Base-by-base conservation (phyloP, 2,888 invertebrate genomes). In the Acrobasis consociella region DNA sequence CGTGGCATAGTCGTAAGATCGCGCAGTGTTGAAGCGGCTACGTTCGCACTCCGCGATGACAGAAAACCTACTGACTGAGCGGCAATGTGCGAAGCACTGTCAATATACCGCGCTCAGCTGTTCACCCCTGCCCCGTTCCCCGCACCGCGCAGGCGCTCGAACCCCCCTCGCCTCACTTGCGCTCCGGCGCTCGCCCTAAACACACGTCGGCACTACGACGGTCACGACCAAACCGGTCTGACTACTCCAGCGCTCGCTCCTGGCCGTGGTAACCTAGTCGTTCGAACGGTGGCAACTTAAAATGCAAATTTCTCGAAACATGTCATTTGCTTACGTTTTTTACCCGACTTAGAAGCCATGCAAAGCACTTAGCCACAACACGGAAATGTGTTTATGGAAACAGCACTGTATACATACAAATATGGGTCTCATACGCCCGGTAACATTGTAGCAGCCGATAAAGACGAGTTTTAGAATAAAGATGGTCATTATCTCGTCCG, bases 81-180 rank as follows among this genome's bases (percentile, higher is more conserved):
- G 89, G 88, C 86, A 90, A 88, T 88, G 89, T 93, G 93, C 91
- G 68, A 74, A 80, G 80, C 82, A 85, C 87, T 92, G 92, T 91
- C 93, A 94, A 94, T 94, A 94, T 93, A 91, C 89, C 75, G 76
- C 89, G 89, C 93, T 93, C 94, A 94, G 94, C 94, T 94, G 94
- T 93, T 93, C 86, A 79, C 82, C 81, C 80, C 85, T 76, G 78
- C 83, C 77, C 83, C 83, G 82, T 77, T 78, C 83, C 77, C 83
- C 83, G 82, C 78, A 77, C 78, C 84, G 81, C 87, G 82, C 80
- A 72, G 73, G 78, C 82, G 75, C 77, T 76, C 81, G 83, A 74
- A 80, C 67, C 78, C 77, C 83, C 74, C 80, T 69, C 78, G 70
- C 73, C 71, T 69, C 85, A 84, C 73, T 81, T 85, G 80, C 80